Evolutionary conservation across 1,140 invertebrate species (phyloP), one percentile per base, ranked within the genome.

Genomic region (Pomacea maculata): DNA sequence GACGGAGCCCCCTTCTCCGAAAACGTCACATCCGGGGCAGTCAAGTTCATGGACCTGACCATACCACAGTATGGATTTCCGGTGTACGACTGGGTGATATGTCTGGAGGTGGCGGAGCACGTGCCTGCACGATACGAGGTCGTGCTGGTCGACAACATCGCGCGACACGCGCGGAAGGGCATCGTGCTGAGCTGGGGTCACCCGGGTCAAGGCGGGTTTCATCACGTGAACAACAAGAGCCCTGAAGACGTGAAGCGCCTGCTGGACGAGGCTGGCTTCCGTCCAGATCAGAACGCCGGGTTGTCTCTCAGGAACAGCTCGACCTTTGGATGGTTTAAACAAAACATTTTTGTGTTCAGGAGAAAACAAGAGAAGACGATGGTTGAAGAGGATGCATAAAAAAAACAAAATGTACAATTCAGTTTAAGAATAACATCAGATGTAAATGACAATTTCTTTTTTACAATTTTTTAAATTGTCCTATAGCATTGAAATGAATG

Each of bases 1-100:
- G 81, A 82, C 54, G 81, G 81, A 0, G 76, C 78, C 17, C 78
- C 81, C 14, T 82, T 79, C 34, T 80, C 54, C 68, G 78, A 79
- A 57, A 74, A 79, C 71, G 77, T 77, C 2, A 79, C 76, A 17
- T 65, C 77, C 14, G 80, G 80, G 8, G 25, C 52, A 10, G 83
- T 84, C 17, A 76, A 70, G 25, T 84, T 84, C 68, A 63, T 84
- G 77, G 83, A 84, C 73, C 74, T 84, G 57, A 84, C 83, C 29
- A 55, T 81, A 5, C 80, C 83, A 29, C 83, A 84, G n/a, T 84
- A 79, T 61, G 83, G 83, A 29, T 29, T 83, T 34, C 79, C 79
- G 21, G 80, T 83, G 70, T 83, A 83, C 55, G 82, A 83, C 72
- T 83, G 82, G 79, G 68, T 83, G 9, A 70, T 83, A 25, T 76